A percentile compares a stretch with the other conserved stretches of the same genome.
Evolutionary conservation across 2,113 vertebrate genomes (phyloP).

Genomic region (Platanista minor): DNA sequence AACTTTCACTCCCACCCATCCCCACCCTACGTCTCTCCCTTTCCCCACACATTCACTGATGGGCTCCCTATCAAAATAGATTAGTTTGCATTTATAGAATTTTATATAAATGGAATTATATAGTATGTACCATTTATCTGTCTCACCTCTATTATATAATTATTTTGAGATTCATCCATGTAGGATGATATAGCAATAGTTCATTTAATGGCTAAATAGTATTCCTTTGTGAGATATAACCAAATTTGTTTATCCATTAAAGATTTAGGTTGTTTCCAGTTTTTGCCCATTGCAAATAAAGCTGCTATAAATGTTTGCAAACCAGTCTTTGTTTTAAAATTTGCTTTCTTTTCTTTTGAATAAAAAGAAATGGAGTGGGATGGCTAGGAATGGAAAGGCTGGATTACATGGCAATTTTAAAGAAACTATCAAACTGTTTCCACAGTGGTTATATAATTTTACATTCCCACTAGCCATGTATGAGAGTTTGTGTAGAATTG

Average conservation of each 20-base stretch:
- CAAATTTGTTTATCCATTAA: background rate
- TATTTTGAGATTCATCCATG: background rate
- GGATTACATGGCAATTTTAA: background rate
- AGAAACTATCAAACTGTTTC: background rate
- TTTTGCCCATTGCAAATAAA: background rate
- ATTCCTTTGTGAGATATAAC: background rate
- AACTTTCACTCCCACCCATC: background rate
- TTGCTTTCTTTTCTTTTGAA: background rate
- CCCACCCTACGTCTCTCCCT: rapidly evolving
- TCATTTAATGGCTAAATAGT: background rate
- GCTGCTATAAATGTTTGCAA: background rate
- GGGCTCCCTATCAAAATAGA: background rate
- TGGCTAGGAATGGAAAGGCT: background rate
- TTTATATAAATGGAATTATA: background rate
- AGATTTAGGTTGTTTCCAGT: background rate
- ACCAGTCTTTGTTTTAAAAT: background rate
- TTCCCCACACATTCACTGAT: background rate
- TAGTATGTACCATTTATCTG: background rate
- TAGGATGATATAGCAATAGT: background rate
- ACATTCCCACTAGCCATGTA: background rate
- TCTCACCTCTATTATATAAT: background rate
- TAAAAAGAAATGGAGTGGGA: background rate
- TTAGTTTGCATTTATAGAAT: background rate
- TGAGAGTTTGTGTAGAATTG: background rate
- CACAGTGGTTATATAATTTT: background rate